Evolutionary conservation across 1,140 invertebrate species (phyloP).

Genomic region (Hycleus phaleratus): DNA sequence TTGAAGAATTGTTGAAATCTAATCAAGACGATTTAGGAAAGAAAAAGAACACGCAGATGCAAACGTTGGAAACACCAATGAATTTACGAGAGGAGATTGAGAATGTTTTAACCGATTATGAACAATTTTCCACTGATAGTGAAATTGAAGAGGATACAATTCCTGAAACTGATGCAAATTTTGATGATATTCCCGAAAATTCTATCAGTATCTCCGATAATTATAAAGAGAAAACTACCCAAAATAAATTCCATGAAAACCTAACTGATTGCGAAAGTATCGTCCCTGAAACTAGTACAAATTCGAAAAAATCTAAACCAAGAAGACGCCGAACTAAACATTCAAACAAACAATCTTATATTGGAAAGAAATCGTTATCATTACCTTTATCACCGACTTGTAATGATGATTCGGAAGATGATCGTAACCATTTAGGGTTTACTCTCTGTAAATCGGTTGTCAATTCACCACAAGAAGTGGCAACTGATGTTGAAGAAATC

Average conservation of each 20-base stretch:
- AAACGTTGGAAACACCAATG: background rate
- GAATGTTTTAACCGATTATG: constrained; percentile 22
- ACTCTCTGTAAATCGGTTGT: too few species aligned
- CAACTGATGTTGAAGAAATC: too few species aligned
- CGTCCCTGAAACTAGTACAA: too few species aligned
- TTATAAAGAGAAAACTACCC: background rate
- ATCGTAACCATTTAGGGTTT: too few species aligned
- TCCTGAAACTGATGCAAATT: constrained; percentile 25
- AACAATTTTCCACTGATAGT: constrained; percentile 23
- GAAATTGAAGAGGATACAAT: constrained; percentile 3
- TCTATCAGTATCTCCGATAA: constrained; percentile 1
- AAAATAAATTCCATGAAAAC: too few species aligned
- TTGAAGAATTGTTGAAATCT: constrained; percentile 2
- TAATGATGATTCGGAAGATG: too few species aligned
- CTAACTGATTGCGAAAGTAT: too few species aligned
- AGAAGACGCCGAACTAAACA: background rate
- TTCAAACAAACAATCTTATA: too few species aligned
- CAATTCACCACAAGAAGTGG: too few species aligned
- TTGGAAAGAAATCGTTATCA: too few species aligned
- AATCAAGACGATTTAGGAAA: too few species aligned
- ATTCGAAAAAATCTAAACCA: constrained; percentile 19
- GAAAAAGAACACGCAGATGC: background rate
- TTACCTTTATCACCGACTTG: too few species aligned
- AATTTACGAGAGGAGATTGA: background rate
- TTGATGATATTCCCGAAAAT: constrained; percentile 12